A percentile compares a stretch with the other conserved stretches of the same genome.
Evolutionary conservation across 2,797 vertebrate genomes (phyloP).

Genomic region (Poecilia picta): DNA sequence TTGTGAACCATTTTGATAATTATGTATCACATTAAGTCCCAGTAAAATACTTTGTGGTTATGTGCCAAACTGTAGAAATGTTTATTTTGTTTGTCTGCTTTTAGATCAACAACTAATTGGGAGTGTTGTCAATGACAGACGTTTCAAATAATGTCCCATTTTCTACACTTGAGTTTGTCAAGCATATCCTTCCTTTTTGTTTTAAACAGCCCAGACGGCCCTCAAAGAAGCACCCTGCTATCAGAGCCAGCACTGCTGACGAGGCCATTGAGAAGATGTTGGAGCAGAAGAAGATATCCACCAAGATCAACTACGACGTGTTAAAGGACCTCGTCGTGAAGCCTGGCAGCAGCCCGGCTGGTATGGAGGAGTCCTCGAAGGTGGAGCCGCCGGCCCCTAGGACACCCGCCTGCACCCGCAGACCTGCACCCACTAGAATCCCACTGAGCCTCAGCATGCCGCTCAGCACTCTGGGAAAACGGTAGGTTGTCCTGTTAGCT

Average conservation of each 20-base stretch:
- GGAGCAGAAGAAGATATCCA: constrained; percentile 95
- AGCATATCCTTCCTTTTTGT: not conserved
- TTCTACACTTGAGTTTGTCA: not conserved
- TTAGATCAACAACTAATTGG: not conserved
- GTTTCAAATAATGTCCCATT: not conserved
- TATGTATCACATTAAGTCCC: not conserved
- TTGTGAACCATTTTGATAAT: not conserved
- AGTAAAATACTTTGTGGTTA: not conserved
- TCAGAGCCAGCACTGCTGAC: constrained; percentile 90
- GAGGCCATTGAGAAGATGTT: constrained; percentile 98
- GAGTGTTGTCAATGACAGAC: not conserved
- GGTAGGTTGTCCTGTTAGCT: constrained; percentile 74
- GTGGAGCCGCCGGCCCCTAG: constrained; percentile 62
- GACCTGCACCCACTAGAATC: constrained; percentile 51
- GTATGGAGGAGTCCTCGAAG: constrained; percentile 45
- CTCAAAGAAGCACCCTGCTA: constrained; percentile 80
- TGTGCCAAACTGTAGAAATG: not conserved
- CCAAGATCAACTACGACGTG: constrained; percentile 98
- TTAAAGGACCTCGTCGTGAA: constrained; percentile 89
- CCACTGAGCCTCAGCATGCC: constrained; percentile 79
- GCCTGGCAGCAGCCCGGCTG: constrained; percentile 75
- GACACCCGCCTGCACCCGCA: constrained; percentile 72
- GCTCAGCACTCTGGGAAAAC: constrained; percentile 87
- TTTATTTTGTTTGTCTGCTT: not conserved
- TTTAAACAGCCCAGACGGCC: constrained; percentile 81